phyloP scores from a whole-genome alignment of 1,140 invertebrate genomes.

The Heliconius nattereri region DNA sequence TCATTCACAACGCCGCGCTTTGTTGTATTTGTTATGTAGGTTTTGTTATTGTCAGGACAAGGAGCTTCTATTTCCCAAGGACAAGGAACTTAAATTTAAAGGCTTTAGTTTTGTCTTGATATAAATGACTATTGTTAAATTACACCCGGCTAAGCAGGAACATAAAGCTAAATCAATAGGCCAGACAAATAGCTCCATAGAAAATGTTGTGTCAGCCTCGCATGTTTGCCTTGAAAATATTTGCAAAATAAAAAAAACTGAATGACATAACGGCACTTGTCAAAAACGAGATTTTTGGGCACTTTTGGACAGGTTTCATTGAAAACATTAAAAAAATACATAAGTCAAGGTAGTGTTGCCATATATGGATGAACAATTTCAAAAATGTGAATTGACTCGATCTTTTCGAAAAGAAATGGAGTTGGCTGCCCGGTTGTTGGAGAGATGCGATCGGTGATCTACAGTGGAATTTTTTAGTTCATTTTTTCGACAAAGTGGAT shows the following conservation, averaged over 20 bases:
- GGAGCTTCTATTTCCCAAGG: no score
- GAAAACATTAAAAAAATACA: slow-evolving; percentile 3
- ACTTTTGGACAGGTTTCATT: slow-evolving; percentile 10
- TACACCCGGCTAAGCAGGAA: no score
- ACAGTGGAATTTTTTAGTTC: neutral
- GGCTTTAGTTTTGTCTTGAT: no score
- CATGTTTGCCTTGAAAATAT: neutral
- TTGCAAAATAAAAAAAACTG: neutral
- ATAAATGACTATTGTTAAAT: no score
- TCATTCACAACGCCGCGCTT: no score
- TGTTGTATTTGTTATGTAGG: no score
- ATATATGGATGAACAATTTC: neutral
- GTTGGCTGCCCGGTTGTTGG: neutral
- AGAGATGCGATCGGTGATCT: neutral
- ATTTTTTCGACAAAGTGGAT: neutral
- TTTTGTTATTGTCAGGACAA: no score
- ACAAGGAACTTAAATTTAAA: no score
- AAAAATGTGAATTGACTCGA: neutral
- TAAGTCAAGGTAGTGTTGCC: neutral
- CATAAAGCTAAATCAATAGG: no score
- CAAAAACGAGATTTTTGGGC: neutral
- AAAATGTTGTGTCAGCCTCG: neutral
- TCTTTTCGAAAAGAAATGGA: slow-evolving; percentile 2
- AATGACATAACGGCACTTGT: slow-evolving; percentile 4
- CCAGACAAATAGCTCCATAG: neutral